Base-by-base conservation (phyloP, 2,888 invertebrate species). In the Loripinus fragilis region DNA sequence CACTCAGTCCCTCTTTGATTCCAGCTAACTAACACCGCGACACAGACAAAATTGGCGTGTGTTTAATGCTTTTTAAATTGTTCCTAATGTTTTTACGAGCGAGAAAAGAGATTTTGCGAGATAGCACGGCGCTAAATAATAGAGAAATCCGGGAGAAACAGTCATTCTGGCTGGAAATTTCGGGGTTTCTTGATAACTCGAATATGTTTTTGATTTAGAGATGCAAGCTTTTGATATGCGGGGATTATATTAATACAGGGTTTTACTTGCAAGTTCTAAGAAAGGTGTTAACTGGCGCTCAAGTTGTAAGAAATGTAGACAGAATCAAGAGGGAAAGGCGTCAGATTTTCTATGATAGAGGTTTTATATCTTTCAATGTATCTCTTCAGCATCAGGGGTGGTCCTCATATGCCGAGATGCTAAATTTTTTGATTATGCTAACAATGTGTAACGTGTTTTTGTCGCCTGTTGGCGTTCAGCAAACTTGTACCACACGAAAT, bases 141-240 rank as follows among this genome's bases (percentile, higher is more conserved):
- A 25, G 35, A 12, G 64, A 1, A 72, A 65, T 68, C 23, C 41
- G 28, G 52, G 50, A 45, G n/a, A 67, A 67, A 70, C 82, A 74
- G 83, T 77, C 80, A 78, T 66, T 65, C 67, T 74, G 83, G 80
- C 83, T 78, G 28, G 50, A 60, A 42, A 15, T 38, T 38, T 76
- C 76, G 80, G 80, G 78, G 64, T 67, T 72, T 23, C n/a, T 41
- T 52, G 83, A 78, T 80, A 76, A 23, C 71, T 50, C 50, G 52
- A 80, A 83, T 80, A 76, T 80, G 83, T 80, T 80, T 83, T 83
- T 83, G 80, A 83, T 83, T 81, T 81, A 80, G 79, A 80, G 79
- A 80, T 73, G 81, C 79, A 81, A 71, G 79, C 71, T 79, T 38
- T 81, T 81, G 79, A 84, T 79, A 80, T 75, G 74, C 48, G 48